Evolutionary conservation across 2,797 vertebrate species (phyloP).

Genomic region (Coranthus polyacanthus): DNA sequence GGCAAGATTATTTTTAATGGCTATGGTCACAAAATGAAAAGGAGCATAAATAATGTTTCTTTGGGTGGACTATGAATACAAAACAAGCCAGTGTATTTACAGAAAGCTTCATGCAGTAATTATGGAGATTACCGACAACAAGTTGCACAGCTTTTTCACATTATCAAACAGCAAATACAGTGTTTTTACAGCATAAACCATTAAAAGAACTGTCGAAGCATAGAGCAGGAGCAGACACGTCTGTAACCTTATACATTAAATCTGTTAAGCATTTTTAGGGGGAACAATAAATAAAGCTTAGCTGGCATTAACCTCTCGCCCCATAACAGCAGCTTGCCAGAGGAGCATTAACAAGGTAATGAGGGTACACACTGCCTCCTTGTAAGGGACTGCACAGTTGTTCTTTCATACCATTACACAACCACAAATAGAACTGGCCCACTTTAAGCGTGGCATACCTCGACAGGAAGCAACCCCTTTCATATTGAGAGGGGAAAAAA

Average conservation of each 20-base stretch:
- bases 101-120: constrained; percentile 34
- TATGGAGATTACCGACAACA: constrained; percentile 42
- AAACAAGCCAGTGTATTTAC: constrained; percentile 11
- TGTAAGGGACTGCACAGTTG: constrained; percentile 87
- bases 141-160: constrained; percentile 38
- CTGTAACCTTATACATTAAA: constrained; percentile 85
- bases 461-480: constrained; percentile 83
- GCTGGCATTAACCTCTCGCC: constrained; percentile 85
- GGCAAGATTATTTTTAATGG: constrained; percentile 34
- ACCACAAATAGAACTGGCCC: constrained; percentile 84
- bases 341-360: constrained; percentile 87
- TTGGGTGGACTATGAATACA: constrained; percentile 11
- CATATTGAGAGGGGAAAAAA: constrained; percentile 64
- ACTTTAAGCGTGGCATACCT: constrained; percentile 80
- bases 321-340: constrained; percentile 82
- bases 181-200: constrained; percentile 70
- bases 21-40: constrained; percentile 31
- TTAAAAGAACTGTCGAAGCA: constrained; percentile 59
- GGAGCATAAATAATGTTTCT: neutral
- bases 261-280: constrained; percentile 83
- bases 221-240: constrained; percentile 72
- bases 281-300: constrained; percentile 89
- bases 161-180: constrained; percentile 56
- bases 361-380: constrained; percentile 87
- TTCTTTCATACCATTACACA: constrained; percentile 87